Evolutionary conservation across 2,113 vertebrate species (phyloP), one percentile per base, ranked within the genome.

Genomic region (Fregetta grallaria): DNA sequence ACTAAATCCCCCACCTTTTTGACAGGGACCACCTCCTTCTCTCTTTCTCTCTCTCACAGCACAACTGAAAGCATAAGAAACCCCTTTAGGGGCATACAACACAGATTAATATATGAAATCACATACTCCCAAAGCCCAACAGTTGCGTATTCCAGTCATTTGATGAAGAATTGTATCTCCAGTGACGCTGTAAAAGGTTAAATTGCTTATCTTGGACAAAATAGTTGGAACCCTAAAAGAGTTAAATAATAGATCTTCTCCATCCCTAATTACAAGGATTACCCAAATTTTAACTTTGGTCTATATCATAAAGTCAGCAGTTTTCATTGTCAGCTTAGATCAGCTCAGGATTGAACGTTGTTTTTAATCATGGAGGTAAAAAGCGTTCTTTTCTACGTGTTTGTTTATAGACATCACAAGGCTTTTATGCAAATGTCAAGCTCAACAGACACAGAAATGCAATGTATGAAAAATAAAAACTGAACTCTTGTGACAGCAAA

Each of bases 1-100:
- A 86, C 44, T 84, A 93, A 92, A 94, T 92, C 77, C 73, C 36
- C 92, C 89, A 93, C 77, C 94, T 96, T 97, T 96, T 94, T 89
- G 88, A 53, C 94, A 92, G 38, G 80, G 76, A 78, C 90, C 92
- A 82, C 77, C 94, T 95, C 83, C 94, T 93, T 56, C 40, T 44
- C 75, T 26, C 50, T 90, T 44, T 56, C 55, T 77, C 50, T 36
- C 36, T 59, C 81, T 21, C 74, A 34, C 47, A 72, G 70, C 36
- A 70, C 16, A 78, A 61, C 36, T 68, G 53, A 93, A 90, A 92
- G 49, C 44, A 65, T 9, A 68, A 76, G 49, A 68, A 94, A 58
- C 34, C 44, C 49, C 34, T 89, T 68, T 49, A 62, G 9, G 50
- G n/a, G 27, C 1, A 0, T 36, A 68, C 22, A 44, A 29, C 17